phyloP scores from a whole-genome alignment of 1,140 invertebrate genomes.

The Drosophila punjabiensis region DNA sequence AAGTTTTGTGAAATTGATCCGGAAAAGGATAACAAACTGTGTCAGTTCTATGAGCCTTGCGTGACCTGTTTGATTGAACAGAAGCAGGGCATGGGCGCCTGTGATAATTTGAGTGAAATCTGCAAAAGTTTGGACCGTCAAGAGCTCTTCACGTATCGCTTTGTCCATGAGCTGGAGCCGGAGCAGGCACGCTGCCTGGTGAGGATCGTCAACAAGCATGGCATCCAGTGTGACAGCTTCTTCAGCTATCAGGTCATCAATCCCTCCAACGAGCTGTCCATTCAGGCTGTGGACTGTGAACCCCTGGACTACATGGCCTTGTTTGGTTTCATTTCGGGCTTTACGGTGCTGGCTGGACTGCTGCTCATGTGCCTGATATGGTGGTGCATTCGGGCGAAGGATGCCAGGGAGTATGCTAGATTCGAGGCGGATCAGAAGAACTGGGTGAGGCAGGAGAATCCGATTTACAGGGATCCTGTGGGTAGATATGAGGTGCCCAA shows the following conservation, averaged over 20 bases:
- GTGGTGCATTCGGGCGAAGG: conserved; percentile 85
- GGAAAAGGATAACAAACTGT: conserved; percentile 80
- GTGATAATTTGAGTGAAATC: conserved; percentile 63
- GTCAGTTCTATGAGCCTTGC: conserved; percentile 78
- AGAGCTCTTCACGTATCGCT: conserved; percentile 55
- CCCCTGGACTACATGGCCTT: conserved; percentile 63
- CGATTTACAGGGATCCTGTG: conserved; percentile 87
- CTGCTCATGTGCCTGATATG: conserved; percentile 85
- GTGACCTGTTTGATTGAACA: conserved; percentile 74
- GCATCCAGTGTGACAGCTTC: conserved; percentile 86
- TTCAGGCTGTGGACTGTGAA: conserved; percentile 84
- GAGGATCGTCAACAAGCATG: conserved; percentile 84
- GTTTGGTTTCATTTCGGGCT: conserved; percentile 82
- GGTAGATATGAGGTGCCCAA: conserved; percentile 86
- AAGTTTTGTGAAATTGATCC: conserved; percentile 75
- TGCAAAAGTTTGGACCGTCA: conserved; percentile 59
- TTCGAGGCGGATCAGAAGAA: conserved; percentile 85
- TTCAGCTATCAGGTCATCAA: conserved; percentile 86
- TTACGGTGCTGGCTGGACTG: conserved; percentile 85
- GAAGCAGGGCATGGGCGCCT: conserved; percentile 55
- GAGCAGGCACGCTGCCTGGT: conserved; percentile 80
- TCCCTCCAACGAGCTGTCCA: conserved; percentile 75
- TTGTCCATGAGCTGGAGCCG: conserved; percentile 62
- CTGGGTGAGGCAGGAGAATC: conserved; percentile 85
- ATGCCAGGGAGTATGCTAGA: conserved; percentile 86